Evolutionary conservation across 1,140 invertebrate genomes (phyloP), one percentile per base, ranked within the genome.

Genomic region (Globodera rostochiensis): DNA sequence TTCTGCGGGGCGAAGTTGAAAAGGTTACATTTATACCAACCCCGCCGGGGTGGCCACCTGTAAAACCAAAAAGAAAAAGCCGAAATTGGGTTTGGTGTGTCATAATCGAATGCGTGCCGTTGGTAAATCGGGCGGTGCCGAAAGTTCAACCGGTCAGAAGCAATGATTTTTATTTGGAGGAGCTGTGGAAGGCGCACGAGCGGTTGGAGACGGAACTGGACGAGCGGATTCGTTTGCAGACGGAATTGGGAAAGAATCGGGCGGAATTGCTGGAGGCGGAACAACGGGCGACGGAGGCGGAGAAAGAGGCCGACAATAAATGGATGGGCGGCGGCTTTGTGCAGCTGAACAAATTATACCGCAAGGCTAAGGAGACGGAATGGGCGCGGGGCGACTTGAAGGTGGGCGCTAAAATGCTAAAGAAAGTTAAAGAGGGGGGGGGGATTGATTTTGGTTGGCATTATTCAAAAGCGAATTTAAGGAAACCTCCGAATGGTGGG

Each of bases 401-500:
- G 25, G 69, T 71, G 69, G 46, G 25, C 13, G 11, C 3, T 21
- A 21, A 71, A 71, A 71, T 36, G 25, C 25, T 36, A 36, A 36
- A 36, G 25, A 36, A 36, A 36, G 25, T 36, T 36, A 6, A 25
- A 8, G 69, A 8, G 36, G 46, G 25, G 13, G 25, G 11, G 69
- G 25, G 25, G 46, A 15, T 71, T 46, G 9, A 71, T 36, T 36
- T 36, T 36, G 1, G 36, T 36, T 3, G 36, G 25, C 46, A 36
- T 6, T 71, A 4, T 6, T 36, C 46, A 25, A 9, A 8, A 71
- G 2, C 19, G 36, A 71, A 45, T 13, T 71, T 71, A 9, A 71
- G 69, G 69, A 71, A 19, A 71, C 69, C 19, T 77, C 60, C 69
- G 75, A 66, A 9, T 77, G 53, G 75, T 77, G 47, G 75, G 75